A percentile compares a stretch with the other conserved stretches of the same genome.
Evolutionary conservation across 2,113 vertebrate genomes (phyloP).

Genomic region (Scophthalmus maximus): DNA sequence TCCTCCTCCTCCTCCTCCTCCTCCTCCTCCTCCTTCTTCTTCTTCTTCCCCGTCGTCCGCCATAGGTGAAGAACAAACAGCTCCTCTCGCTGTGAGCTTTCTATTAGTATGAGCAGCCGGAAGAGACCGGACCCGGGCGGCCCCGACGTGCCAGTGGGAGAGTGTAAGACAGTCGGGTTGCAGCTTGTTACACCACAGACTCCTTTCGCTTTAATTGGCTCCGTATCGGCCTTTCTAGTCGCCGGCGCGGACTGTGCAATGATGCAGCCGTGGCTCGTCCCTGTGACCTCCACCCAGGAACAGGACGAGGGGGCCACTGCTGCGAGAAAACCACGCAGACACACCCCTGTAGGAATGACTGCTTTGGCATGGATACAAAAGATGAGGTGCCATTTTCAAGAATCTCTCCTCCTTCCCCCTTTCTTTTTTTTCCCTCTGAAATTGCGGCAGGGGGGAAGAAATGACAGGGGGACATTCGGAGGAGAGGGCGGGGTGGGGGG

Average conservation of each 20-base stretch:
- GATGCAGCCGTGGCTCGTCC: conserved; percentile 36
- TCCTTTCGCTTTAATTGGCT: conserved; percentile 69
- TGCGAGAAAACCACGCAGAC: conserved; percentile 55
- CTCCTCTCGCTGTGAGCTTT: conserved; percentile 40
- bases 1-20: conserved; percentile 31
- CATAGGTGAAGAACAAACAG: conserved; percentile 31
- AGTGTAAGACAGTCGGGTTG: conserved; percentile 46
- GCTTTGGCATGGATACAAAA: conserved; percentile 69
- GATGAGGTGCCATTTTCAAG: conserved; percentile 67
- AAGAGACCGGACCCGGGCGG: conserved; percentile 13
- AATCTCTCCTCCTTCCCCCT: conserved; percentile 14
- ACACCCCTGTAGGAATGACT: conserved; percentile 41
- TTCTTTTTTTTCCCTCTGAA: conserved; percentile 31
- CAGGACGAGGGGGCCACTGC: conserved; percentile 21
- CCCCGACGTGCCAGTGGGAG: conserved; percentile 25
- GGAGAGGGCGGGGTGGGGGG: conserved; percentile 38
- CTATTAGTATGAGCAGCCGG: conserved; percentile 38
- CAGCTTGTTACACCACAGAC: conserved; percentile 55
- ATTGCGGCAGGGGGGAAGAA: conserved; percentile 58
- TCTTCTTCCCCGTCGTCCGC: conserved; percentile 19
- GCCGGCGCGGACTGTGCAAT: conserved; percentile 48
- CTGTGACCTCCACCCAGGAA: conserved; percentile 50
- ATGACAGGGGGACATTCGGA: conserved; percentile 14
- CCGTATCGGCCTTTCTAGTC: conserved; percentile 37
- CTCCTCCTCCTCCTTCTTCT: conserved; percentile 28